phyloP scores from a whole-genome alignment of 2,797 vertebrate species.

The Anomalospiza imberbis region DNA sequence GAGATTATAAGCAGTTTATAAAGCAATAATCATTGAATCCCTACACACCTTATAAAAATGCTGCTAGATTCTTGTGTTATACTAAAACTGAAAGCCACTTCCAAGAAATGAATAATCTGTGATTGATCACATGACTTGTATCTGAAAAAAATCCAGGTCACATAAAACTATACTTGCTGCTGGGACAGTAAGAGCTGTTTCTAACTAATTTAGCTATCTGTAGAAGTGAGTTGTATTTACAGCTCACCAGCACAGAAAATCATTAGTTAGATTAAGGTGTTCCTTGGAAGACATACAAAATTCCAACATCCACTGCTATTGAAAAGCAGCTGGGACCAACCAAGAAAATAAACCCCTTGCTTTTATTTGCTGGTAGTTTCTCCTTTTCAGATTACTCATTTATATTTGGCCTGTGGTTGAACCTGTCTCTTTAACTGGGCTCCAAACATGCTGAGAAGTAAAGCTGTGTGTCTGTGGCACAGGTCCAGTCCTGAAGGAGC shows the following conservation, averaged over 20 bases:
- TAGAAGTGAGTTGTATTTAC: neutral
- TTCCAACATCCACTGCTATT: neutral
- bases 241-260: neutral
- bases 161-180: neutral
- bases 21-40: neutral
- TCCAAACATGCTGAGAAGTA: neutral
- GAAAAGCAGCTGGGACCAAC: neutral
- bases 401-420: neutral
- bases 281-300: neutral
- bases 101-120: neutral
- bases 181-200: neutral
- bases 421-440: neutral
- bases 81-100: neutral
- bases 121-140: neutral
- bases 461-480: slow-evolving; percentile 12
- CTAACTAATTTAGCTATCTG: neutral
- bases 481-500: neutral
- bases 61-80: neutral
- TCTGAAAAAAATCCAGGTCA: neutral
- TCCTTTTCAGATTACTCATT: neutral
- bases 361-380: neutral
- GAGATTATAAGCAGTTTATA: neutral
- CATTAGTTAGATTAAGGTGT: neutral
- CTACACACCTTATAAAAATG: neutral
- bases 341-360: neutral